phyloP scores from a whole-genome alignment of 2,888 invertebrate genomes.

The Idaea dimidiata region DNA sequence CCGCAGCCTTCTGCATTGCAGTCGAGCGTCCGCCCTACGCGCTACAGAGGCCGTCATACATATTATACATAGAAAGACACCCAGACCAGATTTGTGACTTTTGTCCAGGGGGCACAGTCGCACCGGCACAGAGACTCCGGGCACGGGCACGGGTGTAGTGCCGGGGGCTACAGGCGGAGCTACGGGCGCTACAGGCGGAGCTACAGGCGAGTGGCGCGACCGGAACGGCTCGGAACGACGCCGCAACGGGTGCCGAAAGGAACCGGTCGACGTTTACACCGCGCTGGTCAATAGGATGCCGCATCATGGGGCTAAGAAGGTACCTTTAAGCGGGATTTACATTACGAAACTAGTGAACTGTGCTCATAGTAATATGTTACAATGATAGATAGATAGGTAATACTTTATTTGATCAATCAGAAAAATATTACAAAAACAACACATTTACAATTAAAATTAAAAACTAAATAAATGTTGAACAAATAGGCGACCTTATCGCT shows the following conservation, averaged over 20 bases:
- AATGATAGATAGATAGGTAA: no score
- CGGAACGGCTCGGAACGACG: constrained; percentile 55
- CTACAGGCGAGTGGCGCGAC: constrained; percentile 38
- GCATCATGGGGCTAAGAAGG: constrained; percentile 70
- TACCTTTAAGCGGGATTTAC: constrained; percentile 21
- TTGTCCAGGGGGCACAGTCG: constrained; percentile 62
- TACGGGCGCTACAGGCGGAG: constrained; percentile 13
- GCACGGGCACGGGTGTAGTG: neutral
- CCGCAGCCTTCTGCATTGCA: no score
- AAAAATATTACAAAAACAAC: no score
- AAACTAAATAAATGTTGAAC: no score
- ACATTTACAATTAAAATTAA: no score
- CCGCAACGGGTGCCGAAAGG: constrained; percentile 58
- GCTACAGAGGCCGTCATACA: no score
- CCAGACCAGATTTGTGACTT: neutral
- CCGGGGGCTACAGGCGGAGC: constrained; percentile 12
- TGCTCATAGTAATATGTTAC: neutral
- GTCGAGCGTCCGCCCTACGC: no score
- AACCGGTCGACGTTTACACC: constrained; percentile 60
- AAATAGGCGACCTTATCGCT: no score
- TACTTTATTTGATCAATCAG: no score
- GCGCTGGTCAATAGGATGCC: constrained; percentile 70
- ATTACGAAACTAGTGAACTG: no score
- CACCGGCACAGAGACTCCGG: constrained; percentile 55
- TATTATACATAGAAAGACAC: no score